Conservation (phyloP, 2,888 invertebrate species). For the Philonicus albiceps region DNA sequence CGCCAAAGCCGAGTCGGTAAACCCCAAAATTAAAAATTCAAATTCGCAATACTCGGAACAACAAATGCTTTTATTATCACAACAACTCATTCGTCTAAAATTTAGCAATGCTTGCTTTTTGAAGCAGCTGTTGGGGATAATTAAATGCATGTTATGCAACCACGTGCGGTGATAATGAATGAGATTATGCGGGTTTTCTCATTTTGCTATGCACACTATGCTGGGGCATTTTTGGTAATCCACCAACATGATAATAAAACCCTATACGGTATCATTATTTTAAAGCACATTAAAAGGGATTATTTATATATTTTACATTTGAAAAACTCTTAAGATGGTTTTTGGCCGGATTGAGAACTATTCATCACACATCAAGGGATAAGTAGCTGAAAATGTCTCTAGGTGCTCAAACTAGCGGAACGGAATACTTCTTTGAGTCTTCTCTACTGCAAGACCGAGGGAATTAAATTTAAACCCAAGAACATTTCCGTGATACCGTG, state of each 20-base stretch:
- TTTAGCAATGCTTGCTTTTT: neutral
- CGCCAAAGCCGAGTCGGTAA: neutral
- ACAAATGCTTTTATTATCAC: neutral
- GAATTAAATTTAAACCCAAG: neutral
- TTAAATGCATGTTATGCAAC: constrained; percentile 19
- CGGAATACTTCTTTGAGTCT: neutral
- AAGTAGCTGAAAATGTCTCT: neutral
- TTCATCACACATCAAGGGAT: neutral
- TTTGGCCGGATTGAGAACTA: neutral
- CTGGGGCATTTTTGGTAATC: neutral
- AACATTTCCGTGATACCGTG: neutral
- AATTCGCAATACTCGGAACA: neutral
- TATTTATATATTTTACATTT: constrained; percentile 13
- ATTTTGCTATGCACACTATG: neutral
- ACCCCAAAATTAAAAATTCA: neutral
- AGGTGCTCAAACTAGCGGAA: neutral
- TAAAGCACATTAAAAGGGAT: neutral
- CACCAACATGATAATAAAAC: neutral
- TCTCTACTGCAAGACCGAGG: neutral
- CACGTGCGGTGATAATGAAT: neutral
- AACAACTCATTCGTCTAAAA: neutral
- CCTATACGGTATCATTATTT: neutral
- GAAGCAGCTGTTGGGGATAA: constrained; percentile 11
- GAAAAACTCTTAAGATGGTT: neutral
- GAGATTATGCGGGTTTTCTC: neutral